A percentile compares a stretch with the other conserved stretches of the same genome.
Evolutionary conservation across 1,140 invertebrate genomes (phyloP).

Genomic region (Laodelphax striatellus): DNA sequence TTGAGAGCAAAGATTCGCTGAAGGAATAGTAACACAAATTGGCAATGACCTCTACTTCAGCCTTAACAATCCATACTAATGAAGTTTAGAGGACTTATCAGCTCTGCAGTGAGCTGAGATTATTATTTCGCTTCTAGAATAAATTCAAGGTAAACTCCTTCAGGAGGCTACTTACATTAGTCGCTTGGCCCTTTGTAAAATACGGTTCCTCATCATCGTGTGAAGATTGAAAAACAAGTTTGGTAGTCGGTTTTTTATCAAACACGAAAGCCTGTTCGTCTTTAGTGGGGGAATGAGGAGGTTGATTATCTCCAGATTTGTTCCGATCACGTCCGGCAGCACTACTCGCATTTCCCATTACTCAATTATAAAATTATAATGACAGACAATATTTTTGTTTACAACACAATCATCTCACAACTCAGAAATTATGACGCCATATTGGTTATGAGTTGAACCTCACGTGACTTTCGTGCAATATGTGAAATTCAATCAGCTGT

Average conservation of each 20-base stretch:
- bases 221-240: constrained; percentile 47
- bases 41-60: no score
- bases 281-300: constrained; percentile 54
- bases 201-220: constrained; percentile 71
- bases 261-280: constrained; percentile 66
- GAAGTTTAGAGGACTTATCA: constrained; percentile 12
- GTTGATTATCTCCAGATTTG: constrained; percentile 40
- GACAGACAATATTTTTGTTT: no score
- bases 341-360: constrained; percentile 66
- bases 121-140: neutral
- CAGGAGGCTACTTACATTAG: neutral
- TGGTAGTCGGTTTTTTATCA: constrained; percentile 64
- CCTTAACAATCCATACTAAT: neutral
- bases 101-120: neutral
- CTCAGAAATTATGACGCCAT: no score
- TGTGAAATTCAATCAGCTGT: no score
- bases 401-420: no score
- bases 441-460: no score
- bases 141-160: neutral
- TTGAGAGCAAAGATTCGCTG: no score
- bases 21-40: no score
- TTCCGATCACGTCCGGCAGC: constrained; percentile 49
- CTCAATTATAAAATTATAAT: neutral
- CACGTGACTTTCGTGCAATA: no score
- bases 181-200: constrained; percentile 47